Evolutionary conservation across 2,888 invertebrate species (phyloP).

Genomic region (Cancer borealis): DNA sequence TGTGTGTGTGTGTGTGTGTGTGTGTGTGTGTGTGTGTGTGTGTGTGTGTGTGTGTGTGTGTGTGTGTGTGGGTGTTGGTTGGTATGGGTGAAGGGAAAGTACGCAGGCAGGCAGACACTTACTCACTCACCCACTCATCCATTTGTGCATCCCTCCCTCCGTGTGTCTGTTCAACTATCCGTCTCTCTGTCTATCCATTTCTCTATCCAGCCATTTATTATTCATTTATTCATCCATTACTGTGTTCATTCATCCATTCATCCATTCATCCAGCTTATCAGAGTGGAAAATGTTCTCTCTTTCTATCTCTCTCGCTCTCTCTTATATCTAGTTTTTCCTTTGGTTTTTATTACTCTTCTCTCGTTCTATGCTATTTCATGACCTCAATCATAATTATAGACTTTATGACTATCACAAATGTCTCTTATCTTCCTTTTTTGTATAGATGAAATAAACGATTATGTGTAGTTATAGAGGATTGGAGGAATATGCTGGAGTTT

Average conservation of each 20-base stretch:
- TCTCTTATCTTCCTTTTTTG: too few species aligned
- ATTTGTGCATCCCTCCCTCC: not conserved
- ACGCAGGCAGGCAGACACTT: not conserved
- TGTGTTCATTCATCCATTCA: too few species aligned
- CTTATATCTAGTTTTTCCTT: not conserved
- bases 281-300: not conserved
- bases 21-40: not conserved
- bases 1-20: not conserved
- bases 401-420: too few species aligned
- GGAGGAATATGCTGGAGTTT: too few species aligned
- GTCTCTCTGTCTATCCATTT: not conserved
- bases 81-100: not conserved
- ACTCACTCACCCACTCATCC: not conserved
- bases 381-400: too few species aligned
- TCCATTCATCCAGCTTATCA: too few species aligned
- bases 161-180: not conserved
- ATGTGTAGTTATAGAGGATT: too few species aligned
- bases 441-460: too few species aligned
- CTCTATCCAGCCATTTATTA: not conserved
- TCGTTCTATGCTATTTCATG: too few species aligned
- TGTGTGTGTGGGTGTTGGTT: not conserved
- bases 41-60: too few species aligned
- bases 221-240: not conserved
- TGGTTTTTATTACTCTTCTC: not conserved
- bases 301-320: not conserved